phyloP scores from a whole-genome alignment of 2,888 invertebrate species.

The Dolichomitus sp. region DNA sequence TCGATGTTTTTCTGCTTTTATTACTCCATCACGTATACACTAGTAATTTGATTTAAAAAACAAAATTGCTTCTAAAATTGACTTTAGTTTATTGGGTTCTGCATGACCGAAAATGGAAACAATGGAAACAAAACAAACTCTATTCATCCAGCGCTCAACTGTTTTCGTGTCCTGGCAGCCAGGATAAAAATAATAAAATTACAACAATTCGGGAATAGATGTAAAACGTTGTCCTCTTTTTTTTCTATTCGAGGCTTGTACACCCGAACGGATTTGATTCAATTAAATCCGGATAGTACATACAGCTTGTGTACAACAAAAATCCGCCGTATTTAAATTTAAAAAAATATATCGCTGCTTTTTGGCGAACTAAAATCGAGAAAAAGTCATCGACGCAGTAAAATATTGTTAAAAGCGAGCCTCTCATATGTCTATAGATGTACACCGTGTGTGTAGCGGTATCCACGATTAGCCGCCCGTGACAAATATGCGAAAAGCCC shows the following conservation, averaged over 20 bases:
- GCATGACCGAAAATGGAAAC: neutral
- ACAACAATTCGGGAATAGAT: neutral
- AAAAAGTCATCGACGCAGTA: neutral
- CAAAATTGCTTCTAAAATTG: neutral
- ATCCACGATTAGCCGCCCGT: conserved; percentile 9
- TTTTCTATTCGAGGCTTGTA: neutral
- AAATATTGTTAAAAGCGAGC: conserved; percentile 5
- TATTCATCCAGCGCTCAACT: neutral
- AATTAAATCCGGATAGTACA: conserved; percentile 14
- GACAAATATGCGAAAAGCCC: conserved; percentile 27
- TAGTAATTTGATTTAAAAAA: neutral
- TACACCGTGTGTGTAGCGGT: neutral
- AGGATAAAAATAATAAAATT: neutral
- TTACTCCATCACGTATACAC: neutral
- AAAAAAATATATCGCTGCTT: neutral
- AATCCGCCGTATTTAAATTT: neutral
- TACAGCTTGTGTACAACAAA: neutral
- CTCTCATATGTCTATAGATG: neutral
- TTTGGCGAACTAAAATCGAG: neutral
- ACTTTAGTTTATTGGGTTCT: neutral
- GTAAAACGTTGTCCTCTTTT: neutral
- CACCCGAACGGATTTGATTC: neutral
- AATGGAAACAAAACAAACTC: too few species aligned
- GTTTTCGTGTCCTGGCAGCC: neutral
- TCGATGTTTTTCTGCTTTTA: conserved; percentile 1